Percentiles rank a stretch among this genome's conserved stretches.
phyloP scores from a whole-genome alignment of 1,140 invertebrate genomes.

The Drosophila repletoides region DNA sequence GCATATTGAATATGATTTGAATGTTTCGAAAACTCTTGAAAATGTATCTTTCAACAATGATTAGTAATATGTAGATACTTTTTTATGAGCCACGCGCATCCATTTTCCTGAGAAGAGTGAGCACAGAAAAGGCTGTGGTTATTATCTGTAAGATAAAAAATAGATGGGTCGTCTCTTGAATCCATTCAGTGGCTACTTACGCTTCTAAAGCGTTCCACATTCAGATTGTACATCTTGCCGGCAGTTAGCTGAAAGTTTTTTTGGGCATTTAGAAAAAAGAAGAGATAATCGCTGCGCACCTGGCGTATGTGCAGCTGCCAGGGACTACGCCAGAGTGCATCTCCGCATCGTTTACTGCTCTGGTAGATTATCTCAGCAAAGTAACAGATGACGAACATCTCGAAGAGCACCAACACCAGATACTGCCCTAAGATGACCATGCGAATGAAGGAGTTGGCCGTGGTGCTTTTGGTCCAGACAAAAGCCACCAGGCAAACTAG shows the following conservation, averaged over 20 bases:
- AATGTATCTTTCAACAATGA: no score
- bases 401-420: slow-evolving; percentile 24
- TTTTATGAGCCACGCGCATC: not conserved
- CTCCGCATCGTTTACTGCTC: slow-evolving; percentile 43
- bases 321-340: slow-evolving; percentile 41
- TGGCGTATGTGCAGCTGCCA: slow-evolving; percentile 39
- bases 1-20: no score
- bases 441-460: slow-evolving; percentile 27
- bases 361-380: slow-evolving; percentile 36
- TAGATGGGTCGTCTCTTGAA: not conserved
- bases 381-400: slow-evolving; percentile 49
- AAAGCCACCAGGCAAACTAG: slow-evolving; percentile 36
- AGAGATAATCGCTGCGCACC: slow-evolving; percentile 32
- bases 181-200: slow-evolving; percentile 17
- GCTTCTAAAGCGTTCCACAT: slow-evolving; percentile 41
- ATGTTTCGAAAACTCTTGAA: no score
- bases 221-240: slow-evolving; percentile 47
- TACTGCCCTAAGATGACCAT: slow-evolving; percentile 36
- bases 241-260: slow-evolving; percentile 33
- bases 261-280: slow-evolving; percentile 36
- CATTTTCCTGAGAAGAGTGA: slow-evolving; percentile 6
- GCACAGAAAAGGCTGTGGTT: slow-evolving; percentile 6
- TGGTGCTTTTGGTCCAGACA: slow-evolving; percentile 35
- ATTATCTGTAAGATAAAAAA: not conserved
- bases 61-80: not conserved